Evolutionary conservation across 1,140 invertebrate species (phyloP).

Genomic region (Nephila pilipes): DNA sequence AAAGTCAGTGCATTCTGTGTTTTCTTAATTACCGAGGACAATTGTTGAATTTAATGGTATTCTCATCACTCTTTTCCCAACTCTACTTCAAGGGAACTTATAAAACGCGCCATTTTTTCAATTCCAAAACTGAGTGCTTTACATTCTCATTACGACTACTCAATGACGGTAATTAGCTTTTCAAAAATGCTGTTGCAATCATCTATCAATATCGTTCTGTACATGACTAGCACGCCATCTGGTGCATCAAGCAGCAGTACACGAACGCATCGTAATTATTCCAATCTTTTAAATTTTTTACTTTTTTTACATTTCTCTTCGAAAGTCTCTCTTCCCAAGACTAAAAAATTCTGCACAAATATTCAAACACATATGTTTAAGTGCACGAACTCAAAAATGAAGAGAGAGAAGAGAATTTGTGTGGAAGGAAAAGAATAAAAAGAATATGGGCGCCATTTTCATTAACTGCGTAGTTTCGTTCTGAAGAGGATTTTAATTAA

Average conservation of each 20-base stretch:
- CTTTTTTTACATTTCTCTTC: not conserved
- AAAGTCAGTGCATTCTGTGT: not conserved
- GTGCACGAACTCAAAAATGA: not conserved
- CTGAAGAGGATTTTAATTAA: constrained; percentile 73
- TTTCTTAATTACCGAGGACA: not conserved
- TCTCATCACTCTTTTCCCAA: not conserved
- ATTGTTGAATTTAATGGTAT: constrained; percentile 7
- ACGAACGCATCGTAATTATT: constrained; percentile 56
- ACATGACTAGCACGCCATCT: constrained; percentile 54
- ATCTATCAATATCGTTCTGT: constrained; percentile 67
- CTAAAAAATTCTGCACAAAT: constrained; percentile 62
- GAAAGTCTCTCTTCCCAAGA: not conserved
- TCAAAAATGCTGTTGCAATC: constrained; percentile 61
- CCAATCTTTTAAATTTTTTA: constrained; percentile 23
- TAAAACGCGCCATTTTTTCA: not conserved
- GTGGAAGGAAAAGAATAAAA: constrained; percentile 39
- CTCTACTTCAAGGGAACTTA: not conserved
- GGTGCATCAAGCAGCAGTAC: not conserved
- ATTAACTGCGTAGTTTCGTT: constrained; percentile 62
- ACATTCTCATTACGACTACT: constrained; percentile 21
- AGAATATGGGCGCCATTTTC: constrained; percentile 42
- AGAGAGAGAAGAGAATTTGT: constrained; percentile 21
- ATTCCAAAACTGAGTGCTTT: not conserved
- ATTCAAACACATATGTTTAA: constrained; percentile 66
- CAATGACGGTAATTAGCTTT: constrained; percentile 73